These are phyloP conservation scores for Bemisia tabaci DNA, from an alignment of 1,140 invertebrate species.

Conservation along the genomic window DNA sequence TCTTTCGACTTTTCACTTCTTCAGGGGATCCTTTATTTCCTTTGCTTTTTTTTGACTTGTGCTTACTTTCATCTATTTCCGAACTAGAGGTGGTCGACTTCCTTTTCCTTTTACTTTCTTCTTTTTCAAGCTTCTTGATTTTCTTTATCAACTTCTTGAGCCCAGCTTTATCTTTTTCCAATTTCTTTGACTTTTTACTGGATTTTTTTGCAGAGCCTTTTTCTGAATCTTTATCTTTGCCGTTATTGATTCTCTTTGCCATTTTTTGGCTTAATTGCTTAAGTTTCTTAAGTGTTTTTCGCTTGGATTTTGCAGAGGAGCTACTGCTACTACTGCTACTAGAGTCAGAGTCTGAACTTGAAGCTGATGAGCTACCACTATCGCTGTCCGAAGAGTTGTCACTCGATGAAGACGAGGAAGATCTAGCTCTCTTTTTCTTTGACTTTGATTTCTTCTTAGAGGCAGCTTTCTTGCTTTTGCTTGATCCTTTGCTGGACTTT, in stretches of 20 bases:
- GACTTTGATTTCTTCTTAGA: not conserved
- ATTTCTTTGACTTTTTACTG: not conserved
- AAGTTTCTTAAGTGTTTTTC: not conserved
- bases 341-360: not conserved
- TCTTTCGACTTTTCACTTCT: not conserved
- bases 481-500: not conserved
- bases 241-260: not conserved
- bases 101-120: not conserved
- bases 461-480: not conserved
- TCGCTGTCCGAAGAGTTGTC: not conserved
- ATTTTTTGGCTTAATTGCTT: not conserved
- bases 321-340: not conserved
- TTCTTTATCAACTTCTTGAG: not conserved
- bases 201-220: not conserved
- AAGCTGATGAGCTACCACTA: not conserved
- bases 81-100: not conserved
- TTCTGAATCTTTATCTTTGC: not conserved
- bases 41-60: not conserved
- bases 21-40: not conserved
- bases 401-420: not conserved
- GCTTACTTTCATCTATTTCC: not conserved
- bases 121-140: not conserved
- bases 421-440: not conserved
- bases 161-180: not conserved
- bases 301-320: not conserved